Evolutionary conservation across 2,113 vertebrate genomes (phyloP).

Genomic region (Caranx melampygus): DNA sequence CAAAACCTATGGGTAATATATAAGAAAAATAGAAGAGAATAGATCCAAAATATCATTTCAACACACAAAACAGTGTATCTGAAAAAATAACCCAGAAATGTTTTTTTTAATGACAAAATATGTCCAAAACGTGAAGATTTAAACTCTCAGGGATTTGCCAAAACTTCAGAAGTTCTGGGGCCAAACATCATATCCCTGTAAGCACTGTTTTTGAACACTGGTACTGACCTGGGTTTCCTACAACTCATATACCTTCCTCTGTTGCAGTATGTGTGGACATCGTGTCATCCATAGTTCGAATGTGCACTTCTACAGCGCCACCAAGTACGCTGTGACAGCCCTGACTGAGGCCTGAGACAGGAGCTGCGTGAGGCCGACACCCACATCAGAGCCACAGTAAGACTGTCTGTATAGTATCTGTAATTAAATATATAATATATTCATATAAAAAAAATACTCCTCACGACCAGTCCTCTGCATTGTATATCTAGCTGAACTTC

Average conservation of each 20-base stretch:
- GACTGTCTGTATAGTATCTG: constrained; percentile 12
- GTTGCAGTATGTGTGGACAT: constrained; percentile 88
- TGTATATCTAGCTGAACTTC: too few relatives aligned
- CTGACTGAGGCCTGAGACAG: constrained; percentile 89
- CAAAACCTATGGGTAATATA: too few relatives aligned
- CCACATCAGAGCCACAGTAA: constrained; percentile 91
- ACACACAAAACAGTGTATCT: too few relatives aligned
- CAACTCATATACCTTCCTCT: neutral
- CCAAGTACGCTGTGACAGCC: constrained; percentile 89
- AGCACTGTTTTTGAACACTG: neutral
- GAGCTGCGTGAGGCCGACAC: constrained; percentile 88
- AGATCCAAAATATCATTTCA: too few relatives aligned
- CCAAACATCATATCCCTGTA: neutral
- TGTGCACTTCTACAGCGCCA: constrained; percentile 89
- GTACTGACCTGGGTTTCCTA: neutral
- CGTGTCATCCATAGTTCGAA: constrained; percentile 74
- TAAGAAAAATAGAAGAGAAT: too few relatives aligned
- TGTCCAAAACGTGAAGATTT: too few relatives aligned
- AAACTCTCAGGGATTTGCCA: too few relatives aligned
- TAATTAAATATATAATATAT: neutral
- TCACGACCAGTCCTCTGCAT: neutral
- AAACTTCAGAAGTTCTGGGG: too few relatives aligned
- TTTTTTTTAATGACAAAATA: too few relatives aligned
- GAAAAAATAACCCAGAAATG: too few relatives aligned
- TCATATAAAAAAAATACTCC: too few relatives aligned